These are phyloP conservation scores for Ceratotherium simum DNA, from an alignment of 2,113 vertebrate genomes.

Conservation along the genomic window DNA sequence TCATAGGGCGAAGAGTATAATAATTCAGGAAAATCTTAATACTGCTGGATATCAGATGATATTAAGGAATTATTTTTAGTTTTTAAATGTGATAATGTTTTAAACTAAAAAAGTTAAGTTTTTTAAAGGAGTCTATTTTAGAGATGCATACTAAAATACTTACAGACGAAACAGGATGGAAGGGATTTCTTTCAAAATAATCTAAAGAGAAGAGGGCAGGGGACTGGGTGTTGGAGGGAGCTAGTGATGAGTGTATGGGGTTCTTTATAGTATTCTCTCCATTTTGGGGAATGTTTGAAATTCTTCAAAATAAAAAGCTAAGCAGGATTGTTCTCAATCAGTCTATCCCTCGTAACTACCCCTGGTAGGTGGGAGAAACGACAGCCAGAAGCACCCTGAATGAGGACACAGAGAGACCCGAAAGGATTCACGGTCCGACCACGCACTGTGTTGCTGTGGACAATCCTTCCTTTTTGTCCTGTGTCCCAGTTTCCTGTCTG, in stretches of 20 bases:
- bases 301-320: not conserved
- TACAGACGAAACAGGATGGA: not conserved
- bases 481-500: not conserved
- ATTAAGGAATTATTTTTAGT: not conserved
- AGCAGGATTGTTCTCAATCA: not conserved
- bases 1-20: not conserved
- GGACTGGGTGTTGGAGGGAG: not conserved
- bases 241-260: not conserved
- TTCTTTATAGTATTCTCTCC: not conserved
- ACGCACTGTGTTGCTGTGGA: not conserved
- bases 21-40: not conserved
- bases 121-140: conserved; percentile 28
- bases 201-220: not conserved
- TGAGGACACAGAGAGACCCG: not conserved
- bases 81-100: not conserved
- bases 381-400: not conserved
- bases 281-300: not conserved
- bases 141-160: not conserved
- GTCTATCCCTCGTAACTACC: not conserved
- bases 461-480: not conserved
- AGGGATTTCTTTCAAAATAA: conserved; percentile 18
- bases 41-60: not conserved
- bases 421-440: not conserved
- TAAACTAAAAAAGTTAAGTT: not conserved
- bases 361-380: not conserved